phyloP scores from a whole-genome alignment of 2,113 vertebrate species.

The Xenopus borealis region DNA sequence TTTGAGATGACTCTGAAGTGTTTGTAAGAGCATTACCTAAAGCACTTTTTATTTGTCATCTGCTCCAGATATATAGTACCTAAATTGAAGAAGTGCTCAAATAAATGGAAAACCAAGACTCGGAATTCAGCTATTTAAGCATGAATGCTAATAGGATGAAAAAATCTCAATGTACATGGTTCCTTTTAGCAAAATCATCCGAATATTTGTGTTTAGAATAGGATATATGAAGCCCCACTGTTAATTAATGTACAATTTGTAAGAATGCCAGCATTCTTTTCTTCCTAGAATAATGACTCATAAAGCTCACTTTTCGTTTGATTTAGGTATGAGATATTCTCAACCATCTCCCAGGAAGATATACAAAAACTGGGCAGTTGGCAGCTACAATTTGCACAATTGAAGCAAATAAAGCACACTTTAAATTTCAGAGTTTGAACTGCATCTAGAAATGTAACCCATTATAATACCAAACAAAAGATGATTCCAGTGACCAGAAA shows the following conservation, averaged over 20 bases:
- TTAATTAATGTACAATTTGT: slow-evolving; percentile 27
- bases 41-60: too few relatives aligned
- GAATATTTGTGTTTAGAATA: slow-evolving; percentile 20
- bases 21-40: too few relatives aligned
- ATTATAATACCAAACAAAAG: slow-evolving; percentile 24
- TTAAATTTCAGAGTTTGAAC: slow-evolving; percentile 9
- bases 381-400: slow-evolving; percentile 12
- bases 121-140: too few relatives aligned
- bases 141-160: too few relatives aligned
- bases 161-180: slow-evolving; percentile 4
- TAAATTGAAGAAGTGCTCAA: too few relatives aligned
- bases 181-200: slow-evolving; percentile 14
- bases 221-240: slow-evolving; percentile 11
- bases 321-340: neutral
- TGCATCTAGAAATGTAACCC: slow-evolving; percentile 23
- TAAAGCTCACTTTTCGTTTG: slow-evolving; percentile 3
- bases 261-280: slow-evolving; percentile 16
- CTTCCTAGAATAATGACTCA: slow-evolving; percentile 20
- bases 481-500: slow-evolving; percentile 29
- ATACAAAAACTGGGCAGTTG: slow-evolving; percentile 10
- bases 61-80: too few relatives aligned
- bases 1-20: too few relatives aligned
- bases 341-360: slow-evolving; percentile 1
- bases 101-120: too few relatives aligned
- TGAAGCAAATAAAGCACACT: neutral